Evolutionary conservation across 2,113 vertebrate genomes (phyloP).

Genomic region (Leptosomus discolor): DNA sequence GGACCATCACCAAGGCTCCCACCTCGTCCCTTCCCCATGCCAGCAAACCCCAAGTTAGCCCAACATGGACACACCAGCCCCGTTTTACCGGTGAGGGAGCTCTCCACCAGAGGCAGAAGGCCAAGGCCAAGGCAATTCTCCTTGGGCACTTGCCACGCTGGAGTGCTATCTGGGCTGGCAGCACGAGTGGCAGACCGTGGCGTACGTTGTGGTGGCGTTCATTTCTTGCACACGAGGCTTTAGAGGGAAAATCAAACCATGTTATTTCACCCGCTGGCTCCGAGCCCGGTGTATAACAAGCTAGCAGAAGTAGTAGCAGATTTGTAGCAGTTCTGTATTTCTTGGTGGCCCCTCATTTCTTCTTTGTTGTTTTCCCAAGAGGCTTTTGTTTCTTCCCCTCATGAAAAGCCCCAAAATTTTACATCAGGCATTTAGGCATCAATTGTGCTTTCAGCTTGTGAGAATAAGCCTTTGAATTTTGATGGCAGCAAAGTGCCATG

Average conservation of each 20-base stretch:
- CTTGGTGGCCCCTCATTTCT: background rate
- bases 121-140: background rate
- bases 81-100: too few relatives aligned
- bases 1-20: background rate
- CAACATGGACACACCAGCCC: background rate
- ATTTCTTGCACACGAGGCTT: background rate
- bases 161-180: background rate
- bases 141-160: background rate
- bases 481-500: too few relatives aligned
- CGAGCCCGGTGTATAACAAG: background rate
- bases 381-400: background rate
- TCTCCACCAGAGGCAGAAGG: background rate
- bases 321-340: background rate
- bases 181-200: background rate
- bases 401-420: background rate
- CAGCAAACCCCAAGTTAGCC: background rate
- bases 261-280: background rate
- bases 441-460: too few relatives aligned
- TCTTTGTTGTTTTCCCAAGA: background rate
- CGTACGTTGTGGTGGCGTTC: background rate
- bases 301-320: background rate
- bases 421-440: background rate
- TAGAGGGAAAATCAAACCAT: background rate
- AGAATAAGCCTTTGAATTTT: too few relatives aligned
- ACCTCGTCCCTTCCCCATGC: too few relatives aligned